Base-by-base conservation (phyloP, 1,140 invertebrate species). In the Trachymyrmex septentrionalis region DNA sequence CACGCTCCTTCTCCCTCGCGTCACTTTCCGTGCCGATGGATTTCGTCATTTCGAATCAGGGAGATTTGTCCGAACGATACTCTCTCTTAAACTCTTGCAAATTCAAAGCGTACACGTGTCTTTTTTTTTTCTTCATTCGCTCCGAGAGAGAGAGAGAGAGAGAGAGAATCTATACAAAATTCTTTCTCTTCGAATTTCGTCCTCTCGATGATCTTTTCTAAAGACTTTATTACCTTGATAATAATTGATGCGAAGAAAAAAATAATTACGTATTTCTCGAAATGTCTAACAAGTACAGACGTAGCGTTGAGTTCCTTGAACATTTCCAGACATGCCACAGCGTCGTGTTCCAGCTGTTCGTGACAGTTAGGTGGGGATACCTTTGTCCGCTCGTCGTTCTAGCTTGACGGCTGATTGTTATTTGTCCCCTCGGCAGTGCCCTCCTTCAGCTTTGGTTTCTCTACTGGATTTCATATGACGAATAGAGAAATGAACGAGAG, bases 321-420 rank as follows among this genome's bases (percentile, higher is more conserved):
- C 55, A 27, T 48, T 38, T 80, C 44, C 38, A 73, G 27, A 57
- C 57, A 27, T n/a, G 19, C 55, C 48, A 19, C 21, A 19, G 77
- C 61, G 80, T 57, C 67, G 55, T 30, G 69, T 73, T 73, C 80
- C 80, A 84, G 80, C 80, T 84, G 80, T 84, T 84, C 57, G 21
- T 84, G 80, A 84, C 80, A 84, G 69, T 38, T 84, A 71, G 80
- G 24, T 19, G 80, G 69, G 69, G 55, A 24, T 55, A 73, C 24
- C 69, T 84, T 84, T 84, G 80, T 84, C 69, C 67, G 55, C 38
- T 82, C 67, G 53, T 44, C 55, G 55, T n/a, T 75, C 64, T 30
- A 73, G 69, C 38, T 69, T 71, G 77, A 48, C 55, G 34, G 21
- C 66, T 38, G 66, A 81, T 73, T 73, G 57, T 84, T 84, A 75